These are phyloP conservation scores for Lethenteron reissneri DNA, from an alignment of 2,113 vertebrate genomes.

Conservation along the genomic window DNA sequence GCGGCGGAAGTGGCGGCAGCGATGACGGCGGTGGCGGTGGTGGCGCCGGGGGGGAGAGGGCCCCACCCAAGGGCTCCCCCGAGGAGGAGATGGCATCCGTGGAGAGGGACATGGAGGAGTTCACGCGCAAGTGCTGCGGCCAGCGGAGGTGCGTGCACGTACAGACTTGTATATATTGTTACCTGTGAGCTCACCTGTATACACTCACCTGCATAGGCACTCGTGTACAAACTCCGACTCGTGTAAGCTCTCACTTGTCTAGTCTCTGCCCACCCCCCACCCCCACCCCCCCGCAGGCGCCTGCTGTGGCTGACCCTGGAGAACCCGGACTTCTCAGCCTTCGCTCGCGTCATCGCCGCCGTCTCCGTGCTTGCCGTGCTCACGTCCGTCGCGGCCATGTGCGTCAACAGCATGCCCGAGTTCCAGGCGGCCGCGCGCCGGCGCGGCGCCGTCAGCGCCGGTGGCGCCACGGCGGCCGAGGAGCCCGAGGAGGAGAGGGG, in stretches of 20 bases:
- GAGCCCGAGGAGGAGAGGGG: slow-evolving; percentile 19
- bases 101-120: slow-evolving; percentile 61
- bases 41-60: no score
- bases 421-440: slow-evolving; percentile 48
- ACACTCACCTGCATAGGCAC: no score
- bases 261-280: no score
- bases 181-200: no score
- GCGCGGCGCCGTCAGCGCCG: slow-evolving; percentile 31
- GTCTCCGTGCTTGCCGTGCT: slow-evolving; percentile 73
- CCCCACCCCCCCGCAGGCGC: slow-evolving; percentile 28
- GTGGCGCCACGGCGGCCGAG: slow-evolving; percentile 29
- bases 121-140: slow-evolving; percentile 45
- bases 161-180: no score
- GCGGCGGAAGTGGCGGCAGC: no score
- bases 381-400: slow-evolving; percentile 68
- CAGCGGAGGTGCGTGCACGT: slow-evolving; percentile 12
- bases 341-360: slow-evolving; percentile 82
- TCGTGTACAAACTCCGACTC: no score
- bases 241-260: no score
- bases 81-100: slow-evolving; percentile 76
- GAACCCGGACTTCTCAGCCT: slow-evolving; percentile 86
- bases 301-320: slow-evolving; percentile 81
- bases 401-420: slow-evolving; percentile 80
- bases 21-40: no score
- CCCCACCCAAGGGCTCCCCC: slow-evolving; percentile 36